Conservation (phyloP, 1,140 invertebrate genomes). For the Physella acuta region DNA sequence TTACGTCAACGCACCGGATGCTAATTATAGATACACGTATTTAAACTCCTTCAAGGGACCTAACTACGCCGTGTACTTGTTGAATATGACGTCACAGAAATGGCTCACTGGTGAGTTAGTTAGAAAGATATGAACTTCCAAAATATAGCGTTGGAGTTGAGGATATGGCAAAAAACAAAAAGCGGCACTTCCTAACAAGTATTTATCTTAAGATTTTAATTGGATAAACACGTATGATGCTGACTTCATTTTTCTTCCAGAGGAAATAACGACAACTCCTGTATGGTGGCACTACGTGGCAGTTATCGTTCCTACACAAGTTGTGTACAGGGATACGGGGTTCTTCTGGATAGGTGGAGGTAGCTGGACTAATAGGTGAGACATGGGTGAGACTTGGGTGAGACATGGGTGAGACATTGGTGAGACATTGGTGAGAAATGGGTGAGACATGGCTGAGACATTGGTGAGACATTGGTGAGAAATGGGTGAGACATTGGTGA, state of each 20-base stretch:
- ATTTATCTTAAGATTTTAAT: too few relatives aligned
- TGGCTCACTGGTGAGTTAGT: constrained; percentile 28
- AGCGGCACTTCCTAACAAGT: too few relatives aligned
- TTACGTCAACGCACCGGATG: constrained; percentile 38
- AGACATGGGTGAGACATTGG: background rate
- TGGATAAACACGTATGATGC: too few relatives aligned
- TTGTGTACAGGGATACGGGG: background rate
- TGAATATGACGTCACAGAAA: constrained; percentile 32
- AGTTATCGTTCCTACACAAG: background rate
- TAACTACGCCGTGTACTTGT: constrained; percentile 19
- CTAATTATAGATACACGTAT: constrained; percentile 30
- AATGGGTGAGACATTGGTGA: background rate
- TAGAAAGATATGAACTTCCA: too few relatives aligned
- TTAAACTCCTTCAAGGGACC: background rate
- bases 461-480: background rate
- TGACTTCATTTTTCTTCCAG: too few relatives aligned
- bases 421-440: background rate
- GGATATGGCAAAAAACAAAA: too few relatives aligned
- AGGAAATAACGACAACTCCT: background rate
- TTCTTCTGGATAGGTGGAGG: background rate
- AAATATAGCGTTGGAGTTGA: too few relatives aligned
- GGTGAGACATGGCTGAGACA: background rate
- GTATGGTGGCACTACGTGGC: background rate
- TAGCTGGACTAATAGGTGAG: background rate
- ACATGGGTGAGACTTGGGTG: background rate